Evolutionary conservation across 1,140 invertebrate genomes (phyloP).

Genomic region (Varroa destructor): DNA sequence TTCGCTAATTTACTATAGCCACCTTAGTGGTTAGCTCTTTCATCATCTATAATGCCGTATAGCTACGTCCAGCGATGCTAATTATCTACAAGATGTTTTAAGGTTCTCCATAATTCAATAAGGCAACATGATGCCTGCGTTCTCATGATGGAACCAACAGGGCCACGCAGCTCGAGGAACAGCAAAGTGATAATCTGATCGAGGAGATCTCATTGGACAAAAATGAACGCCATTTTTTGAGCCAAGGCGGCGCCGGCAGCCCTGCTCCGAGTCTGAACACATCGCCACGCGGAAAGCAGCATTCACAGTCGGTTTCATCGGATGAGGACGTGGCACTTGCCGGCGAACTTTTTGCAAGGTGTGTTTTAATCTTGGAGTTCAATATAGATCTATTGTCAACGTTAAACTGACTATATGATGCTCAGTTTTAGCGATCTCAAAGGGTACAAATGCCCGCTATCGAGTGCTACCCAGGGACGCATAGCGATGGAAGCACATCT

Average conservation of each 20-base stretch:
- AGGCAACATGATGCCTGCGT: background rate
- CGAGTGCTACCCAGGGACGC: too few species aligned
- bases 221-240: slow-evolving; percentile 11
- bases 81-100: background rate
- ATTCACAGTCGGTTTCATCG: slow-evolving; percentile 23
- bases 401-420: too few species aligned
- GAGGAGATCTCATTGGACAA: slow-evolving; percentile 23
- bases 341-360: slow-evolving; percentile 15
- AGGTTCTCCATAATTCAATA: background rate
- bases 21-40: background rate
- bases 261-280: slow-evolving; percentile 2
- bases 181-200: slow-evolving; percentile 19
- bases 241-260: background rate
- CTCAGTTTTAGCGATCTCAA: too few species aligned
- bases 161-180: background rate
- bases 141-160: background rate
- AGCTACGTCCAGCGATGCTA: too few species aligned
- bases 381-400: too few species aligned
- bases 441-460: too few species aligned
- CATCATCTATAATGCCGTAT: too few species aligned
- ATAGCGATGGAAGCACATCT: too few species aligned
- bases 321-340: slow-evolving; percentile 17
- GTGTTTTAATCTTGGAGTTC: background rate
- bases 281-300: background rate
- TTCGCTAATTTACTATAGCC: background rate